Base-by-base conservation (phyloP, 2,797 vertebrate species). In the Phrynocephalus forsythii region DNA sequence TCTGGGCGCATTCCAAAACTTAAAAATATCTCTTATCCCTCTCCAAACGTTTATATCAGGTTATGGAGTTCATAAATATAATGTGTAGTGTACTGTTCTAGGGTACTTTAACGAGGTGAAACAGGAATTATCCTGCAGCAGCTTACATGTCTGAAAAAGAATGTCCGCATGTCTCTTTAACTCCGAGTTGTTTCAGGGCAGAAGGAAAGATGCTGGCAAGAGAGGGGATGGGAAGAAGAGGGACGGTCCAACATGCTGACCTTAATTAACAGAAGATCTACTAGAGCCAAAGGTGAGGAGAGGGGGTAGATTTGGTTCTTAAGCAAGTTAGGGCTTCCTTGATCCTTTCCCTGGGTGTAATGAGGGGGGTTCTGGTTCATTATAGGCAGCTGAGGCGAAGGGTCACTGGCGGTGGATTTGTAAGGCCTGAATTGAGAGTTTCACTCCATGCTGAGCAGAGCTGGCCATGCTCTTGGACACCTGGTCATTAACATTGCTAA, bases 401-500 rank as follows among this genome's bases (percentile, higher is more conserved):
- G 98, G 98, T 98, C 97, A 98, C 96, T 95, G 97, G 97, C 97
- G 97, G 98, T 97, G 97, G 97, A 98, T 98, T 98, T 98, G 97
- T 97, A 96, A 97, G 97, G 97, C 96, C 96, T 95, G 97, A 97
- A 97, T 98, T 98, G 96, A 97, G 97, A 97, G 96, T 16, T 97
- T 97, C 97, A 95, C 97, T 97, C 97, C 97, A 96, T 96, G 96
- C 98, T 98, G 98, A 97, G 98, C 98, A 97, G 97, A 98, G 97
- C 98, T 98, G 98, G 98, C 98, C 97, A 90, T 96, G 96, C 97
- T 98, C 98, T 98, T 97, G 97, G 98, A 98, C 99, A 99, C 99
- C 99, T 99, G 99, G 98, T 99, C 98, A 99, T 99, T 99, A 99
- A 98, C 98, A 99, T 99, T 99, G 99, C 98, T 99, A 99, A 99